Evolutionary conservation across 2,797 vertebrate species (phyloP), one percentile per base, ranked within the genome.

Genomic region (Sciaenops ocellatus): DNA sequence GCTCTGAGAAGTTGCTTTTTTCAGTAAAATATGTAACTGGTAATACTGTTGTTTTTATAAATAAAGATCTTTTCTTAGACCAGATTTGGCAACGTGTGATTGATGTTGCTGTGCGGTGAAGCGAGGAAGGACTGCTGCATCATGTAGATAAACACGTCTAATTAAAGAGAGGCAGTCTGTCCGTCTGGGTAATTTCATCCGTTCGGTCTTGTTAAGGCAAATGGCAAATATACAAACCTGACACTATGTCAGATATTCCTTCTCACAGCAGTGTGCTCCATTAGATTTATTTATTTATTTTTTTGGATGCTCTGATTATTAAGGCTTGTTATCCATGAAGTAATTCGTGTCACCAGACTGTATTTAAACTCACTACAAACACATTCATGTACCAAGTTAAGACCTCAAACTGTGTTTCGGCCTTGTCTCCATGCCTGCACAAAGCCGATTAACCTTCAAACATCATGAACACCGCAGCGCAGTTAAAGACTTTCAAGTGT

Each of bases 41-140:
- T 95, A 93, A 95, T 93, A 94, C 93, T 91, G 91, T 94, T 88
- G 65, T 94, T 95, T 94, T 94, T 91, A 95, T 95, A 95, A 95
- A 96, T 91, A 95, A 94, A 95, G 91, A 94, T 91, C 89, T 93
- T 95, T 96, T 95, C 93, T 86, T 93, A 93, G 93, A 94, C 86
- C 38, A 88, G 83, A 77, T 83, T 73, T 82, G 57, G 80, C 6
- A 10, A 2, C 0, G 3, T 78, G 87, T 90, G 73, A 82, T 86
- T 85, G 66, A 66, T 81, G 67, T 85, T 55, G 16, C 41, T 54
- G 63, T 61, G 47, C 56, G 64, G 6, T 12, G 69, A 42, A 18
- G 54, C 72, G 70, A 77, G 62, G 26, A 68, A 56, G 38, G 48
- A 63, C 30, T 76, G 67, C 66, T 60, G 41, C 50, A 47, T 76